Evolutionary conservation across 2,888 invertebrate genomes (phyloP).

Genomic region (Amaurobius ferox): DNA sequence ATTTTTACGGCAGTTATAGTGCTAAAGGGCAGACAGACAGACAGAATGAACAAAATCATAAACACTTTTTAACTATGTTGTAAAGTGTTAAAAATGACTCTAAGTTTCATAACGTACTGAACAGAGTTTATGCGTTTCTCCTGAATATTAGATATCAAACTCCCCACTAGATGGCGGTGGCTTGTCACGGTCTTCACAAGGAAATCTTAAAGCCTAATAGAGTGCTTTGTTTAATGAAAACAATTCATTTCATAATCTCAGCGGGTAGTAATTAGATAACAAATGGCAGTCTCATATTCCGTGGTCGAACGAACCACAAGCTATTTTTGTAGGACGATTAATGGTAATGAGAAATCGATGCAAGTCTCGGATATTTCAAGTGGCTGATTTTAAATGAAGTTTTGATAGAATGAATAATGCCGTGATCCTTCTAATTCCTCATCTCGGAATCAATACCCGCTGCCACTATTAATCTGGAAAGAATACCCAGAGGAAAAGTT

Average conservation of each 20-base stretch:
- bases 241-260: conserved; percentile 24
- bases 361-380: conserved; percentile 14
- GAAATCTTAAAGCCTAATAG: background rate
- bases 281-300: conserved; percentile 19
- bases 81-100: no score
- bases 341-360: conserved; percentile 59
- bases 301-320: conserved; percentile 26
- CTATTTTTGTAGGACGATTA: conserved; percentile 34
- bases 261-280: conserved; percentile 29
- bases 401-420: conserved; percentile 29
- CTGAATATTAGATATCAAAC: background rate
- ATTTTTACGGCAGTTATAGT: no score
- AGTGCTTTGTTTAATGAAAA: background rate
- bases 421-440: background rate
- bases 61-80: no score
- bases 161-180: background rate
- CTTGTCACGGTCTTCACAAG: background rate
- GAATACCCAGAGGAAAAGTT: no score
- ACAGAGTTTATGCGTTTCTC: no score
- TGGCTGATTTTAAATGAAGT: conserved; percentile 47
- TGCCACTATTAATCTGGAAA: background rate
- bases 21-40: no score
- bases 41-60: no score
- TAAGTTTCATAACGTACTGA: no score
- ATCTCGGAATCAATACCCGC: background rate